Evolutionary conservation across 92 coral and sea anemone species (phyloP).

Genomic region (Zoanthus gigantus): DNA sequence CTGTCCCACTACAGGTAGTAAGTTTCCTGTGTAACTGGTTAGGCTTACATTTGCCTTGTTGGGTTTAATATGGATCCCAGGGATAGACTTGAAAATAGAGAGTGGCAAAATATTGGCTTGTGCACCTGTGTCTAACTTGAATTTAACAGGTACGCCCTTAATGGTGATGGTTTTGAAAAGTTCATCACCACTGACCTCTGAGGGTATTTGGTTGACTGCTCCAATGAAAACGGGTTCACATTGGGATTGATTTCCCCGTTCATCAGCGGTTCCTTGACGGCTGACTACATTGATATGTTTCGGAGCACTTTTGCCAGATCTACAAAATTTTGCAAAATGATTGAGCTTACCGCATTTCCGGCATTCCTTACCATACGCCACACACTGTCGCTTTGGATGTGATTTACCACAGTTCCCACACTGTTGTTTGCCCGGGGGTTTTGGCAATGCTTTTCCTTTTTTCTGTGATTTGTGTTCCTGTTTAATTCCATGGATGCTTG

Average conservation of each 20-base stretch:
- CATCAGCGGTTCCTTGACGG: background rate
- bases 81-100: constrained; percentile 39
- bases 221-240: constrained; percentile 55
- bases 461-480: background rate
- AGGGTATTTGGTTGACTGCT: constrained; percentile 47
- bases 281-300: background rate
- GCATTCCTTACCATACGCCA: constrained; percentile 25
- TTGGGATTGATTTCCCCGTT: constrained; percentile 7
- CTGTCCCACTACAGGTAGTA: constrained; percentile 42
- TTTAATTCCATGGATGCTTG: constrained; percentile 11
- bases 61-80: background rate
- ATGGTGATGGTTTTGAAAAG: constrained; percentile 38
- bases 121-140: constrained; percentile 55
- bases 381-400: constrained; percentile 15
- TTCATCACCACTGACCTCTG: constrained; percentile 21
- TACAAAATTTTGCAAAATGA: constrained; percentile 40
- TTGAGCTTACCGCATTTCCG: constrained; percentile 21
- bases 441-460: background rate
- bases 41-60: constrained; percentile 19
- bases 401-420: constrained; percentile 29
- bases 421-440: background rate
- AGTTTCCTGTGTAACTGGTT: constrained; percentile 48
- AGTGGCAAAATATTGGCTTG: constrained; percentile 59
- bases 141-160: constrained; percentile 32
- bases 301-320: constrained; percentile 20